Evolutionary conservation across 2,888 invertebrate species (phyloP), one percentile per base, ranked within the genome.

Genomic region (Oxycera nigricornis): DNA sequence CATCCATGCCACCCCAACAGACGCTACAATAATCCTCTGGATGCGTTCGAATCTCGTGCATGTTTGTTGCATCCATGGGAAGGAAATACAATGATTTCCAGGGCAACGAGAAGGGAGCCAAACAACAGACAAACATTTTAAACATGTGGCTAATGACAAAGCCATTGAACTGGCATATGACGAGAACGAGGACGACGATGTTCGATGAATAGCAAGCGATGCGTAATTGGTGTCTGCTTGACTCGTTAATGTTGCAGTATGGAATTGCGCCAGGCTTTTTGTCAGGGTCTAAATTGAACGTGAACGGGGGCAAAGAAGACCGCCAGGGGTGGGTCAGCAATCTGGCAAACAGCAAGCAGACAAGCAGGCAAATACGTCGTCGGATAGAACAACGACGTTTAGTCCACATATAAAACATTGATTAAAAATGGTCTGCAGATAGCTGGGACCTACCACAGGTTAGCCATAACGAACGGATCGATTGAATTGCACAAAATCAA

Each of bases 141-240:
- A 62, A 35, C 61, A 62, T 62, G 61, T 62, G 61, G 61, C 61
- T 62, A 62, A 62, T 35, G 61, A 62, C 61, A 62, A 31, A 62
- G 61, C 61, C 61, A 62, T 62, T 62, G 61, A 62, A 62, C 61
- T 62, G 61, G 31, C 61, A 62, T 62, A 35, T 26, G 28, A n/a
- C 35, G 35, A 35, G 6, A 11, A 35, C 35, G 6, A 35, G 6
- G 6, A 35, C 9, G 17, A 50, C 14, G 50, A 7, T 50, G 39
- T 39, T n/a, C 4, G 50, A 50, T 50, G 50, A 50, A 50, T 50
- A 17, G 17, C 50, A n/a, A 50, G 50, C 31, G 61, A 62, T 31
- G 61, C 24, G 20, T 31, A 62, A 31, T 62, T 62, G 61, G 61
- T 62, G 61, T 62, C 17, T 62, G 20, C 20, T 62, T 35, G 61